Percentiles rank a stretch among this genome's conserved stretches.
Conservation (phyloP, 2,113 vertebrate species). For the Antennarius striatus region DNA sequence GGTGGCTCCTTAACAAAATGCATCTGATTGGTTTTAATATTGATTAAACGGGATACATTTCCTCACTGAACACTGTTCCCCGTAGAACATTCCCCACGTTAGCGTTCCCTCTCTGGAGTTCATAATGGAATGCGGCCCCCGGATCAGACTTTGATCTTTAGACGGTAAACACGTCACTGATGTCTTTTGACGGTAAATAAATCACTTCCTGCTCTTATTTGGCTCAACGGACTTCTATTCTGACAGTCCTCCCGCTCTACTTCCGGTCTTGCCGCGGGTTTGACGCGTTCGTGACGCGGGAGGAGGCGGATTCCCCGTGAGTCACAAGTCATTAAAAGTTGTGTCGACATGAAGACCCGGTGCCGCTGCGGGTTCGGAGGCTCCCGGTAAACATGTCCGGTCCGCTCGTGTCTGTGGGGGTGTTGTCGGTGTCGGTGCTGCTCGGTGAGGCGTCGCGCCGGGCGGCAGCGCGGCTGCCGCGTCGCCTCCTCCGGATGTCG, state of each 20-base stretch:
- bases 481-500: slow-evolving; percentile 22
- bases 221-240: slow-evolving; percentile 26
- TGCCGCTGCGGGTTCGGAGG: too few species aligned
- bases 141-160: too few species aligned
- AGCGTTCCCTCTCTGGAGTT: too few species aligned
- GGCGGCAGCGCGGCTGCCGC: slow-evolving; percentile 7
- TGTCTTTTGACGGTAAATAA: too few species aligned
- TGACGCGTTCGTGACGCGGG: slow-evolving; percentile 8
- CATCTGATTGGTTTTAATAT: too few species aligned
- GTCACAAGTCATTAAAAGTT: slow-evolving; percentile 2
- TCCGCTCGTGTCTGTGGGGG: slow-evolving; percentile 43
- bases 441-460: slow-evolving; percentile 41
- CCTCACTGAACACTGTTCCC: too few species aligned
- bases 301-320: not conserved
- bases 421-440: slow-evolving; percentile 14
- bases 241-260: not conserved
- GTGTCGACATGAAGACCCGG: not conserved
- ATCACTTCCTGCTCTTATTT: too few species aligned
- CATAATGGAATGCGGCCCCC: too few species aligned
- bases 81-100: too few species aligned
- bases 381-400: slow-evolving; percentile 43
- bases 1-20: too few species aligned
- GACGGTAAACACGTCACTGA: too few species aligned
- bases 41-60: too few species aligned
- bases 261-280: not conserved